Evolutionary conservation across 2,888 invertebrate species (phyloP).

Genomic region (Mamestra brassicae): DNA sequence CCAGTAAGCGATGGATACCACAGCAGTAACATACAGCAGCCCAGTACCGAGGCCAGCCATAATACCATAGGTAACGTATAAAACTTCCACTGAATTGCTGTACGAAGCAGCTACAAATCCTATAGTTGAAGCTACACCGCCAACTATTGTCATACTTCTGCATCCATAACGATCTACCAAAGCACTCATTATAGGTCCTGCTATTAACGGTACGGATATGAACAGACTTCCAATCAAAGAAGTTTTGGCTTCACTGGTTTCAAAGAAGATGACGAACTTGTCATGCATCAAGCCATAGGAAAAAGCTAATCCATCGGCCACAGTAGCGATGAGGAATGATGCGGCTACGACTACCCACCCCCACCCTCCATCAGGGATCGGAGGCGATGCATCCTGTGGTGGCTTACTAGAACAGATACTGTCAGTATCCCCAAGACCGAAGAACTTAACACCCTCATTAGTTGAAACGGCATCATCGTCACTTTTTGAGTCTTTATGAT

Average conservation of each 20-base stretch:
- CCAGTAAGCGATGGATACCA: slow-evolving; percentile 98
- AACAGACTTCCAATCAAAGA: slow-evolving; percentile 97
- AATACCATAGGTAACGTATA: slow-evolving; percentile 96
- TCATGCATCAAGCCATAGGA: slow-evolving; percentile 97
- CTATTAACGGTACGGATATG: slow-evolving; percentile 96
- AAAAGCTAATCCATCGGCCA: slow-evolving; percentile 98
- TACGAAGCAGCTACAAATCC: slow-evolving; percentile 95
- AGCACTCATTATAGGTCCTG: slow-evolving; percentile 96
- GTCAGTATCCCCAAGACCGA: slow-evolving; percentile 88
- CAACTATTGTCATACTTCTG: slow-evolving; percentile 93
- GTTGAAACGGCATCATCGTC: slow-evolving; percentile 86
- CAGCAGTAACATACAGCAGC: slow-evolving; percentile 96
- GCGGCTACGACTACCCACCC: slow-evolving; percentile 97
- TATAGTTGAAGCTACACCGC: slow-evolving; percentile 93
- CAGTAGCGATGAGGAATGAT: slow-evolving; percentile 96
- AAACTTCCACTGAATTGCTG: slow-evolving; percentile 93
- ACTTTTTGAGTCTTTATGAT: slow-evolving; percentile 75
- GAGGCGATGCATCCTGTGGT: slow-evolving; percentile 85
- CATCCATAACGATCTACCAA: slow-evolving; percentile 96
- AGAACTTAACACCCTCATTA: slow-evolving; percentile 89
- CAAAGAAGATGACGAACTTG: slow-evolving; percentile 94
- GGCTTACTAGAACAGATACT: slow-evolving; percentile 86
- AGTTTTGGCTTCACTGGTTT: slow-evolving; percentile 95
- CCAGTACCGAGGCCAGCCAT: slow-evolving; percentile 96
- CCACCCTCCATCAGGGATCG: slow-evolving; percentile 96